Percentiles rank a stretch among this genome's conserved stretches.
Evolutionary conservation across 2,797 vertebrate genomes (phyloP).

Genomic region (Jordanella pulchra): DNA sequence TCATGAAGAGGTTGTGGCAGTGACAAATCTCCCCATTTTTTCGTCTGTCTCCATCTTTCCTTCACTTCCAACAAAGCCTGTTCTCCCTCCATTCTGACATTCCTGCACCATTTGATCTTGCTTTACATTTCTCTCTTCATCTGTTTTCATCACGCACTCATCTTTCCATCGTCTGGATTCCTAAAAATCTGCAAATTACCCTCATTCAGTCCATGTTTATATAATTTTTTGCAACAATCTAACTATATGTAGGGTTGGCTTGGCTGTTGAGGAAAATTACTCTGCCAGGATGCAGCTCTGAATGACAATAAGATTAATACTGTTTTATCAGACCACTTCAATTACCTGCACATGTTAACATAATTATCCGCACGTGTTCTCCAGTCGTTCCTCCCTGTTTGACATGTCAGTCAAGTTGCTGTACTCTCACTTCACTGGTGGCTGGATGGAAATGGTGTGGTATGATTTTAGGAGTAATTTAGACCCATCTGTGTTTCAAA

Average conservation of each 20-base stretch:
- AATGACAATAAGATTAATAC: conserved; percentile 48
- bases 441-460: conserved; percentile 30
- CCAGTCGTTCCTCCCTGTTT: conserved; percentile 25
- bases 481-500: conserved; percentile 23
- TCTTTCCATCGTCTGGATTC: conserved; percentile 11
- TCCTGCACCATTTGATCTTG: conserved; percentile 1
- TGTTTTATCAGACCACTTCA: conserved; percentile 52
- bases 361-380: conserved; percentile 55
- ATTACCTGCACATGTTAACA: conserved; percentile 41
- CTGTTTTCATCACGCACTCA: conserved; percentile 18
- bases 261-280: conserved; percentile 36
- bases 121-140: conserved; percentile 28
- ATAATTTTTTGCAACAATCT: conserved; percentile 17
- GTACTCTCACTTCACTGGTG: conserved; percentile 30
- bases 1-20: conserved; percentile 70
- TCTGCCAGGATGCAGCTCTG: conserved; percentile 21
- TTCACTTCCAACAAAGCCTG: conserved; percentile 10
- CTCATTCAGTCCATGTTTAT: conserved; percentile 9
- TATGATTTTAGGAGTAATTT: conserved; percentile 26
- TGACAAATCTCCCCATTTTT: conserved; percentile 50
- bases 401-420: conserved; percentile 40
- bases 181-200: conserved; percentile 24
- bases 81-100: conserved; percentile 23
- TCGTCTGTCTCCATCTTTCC: conserved; percentile 27
- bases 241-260: conserved; percentile 10